phyloP scores from a whole-genome alignment of 2,797 vertebrate genomes.

The Spea hammondii region DNA sequence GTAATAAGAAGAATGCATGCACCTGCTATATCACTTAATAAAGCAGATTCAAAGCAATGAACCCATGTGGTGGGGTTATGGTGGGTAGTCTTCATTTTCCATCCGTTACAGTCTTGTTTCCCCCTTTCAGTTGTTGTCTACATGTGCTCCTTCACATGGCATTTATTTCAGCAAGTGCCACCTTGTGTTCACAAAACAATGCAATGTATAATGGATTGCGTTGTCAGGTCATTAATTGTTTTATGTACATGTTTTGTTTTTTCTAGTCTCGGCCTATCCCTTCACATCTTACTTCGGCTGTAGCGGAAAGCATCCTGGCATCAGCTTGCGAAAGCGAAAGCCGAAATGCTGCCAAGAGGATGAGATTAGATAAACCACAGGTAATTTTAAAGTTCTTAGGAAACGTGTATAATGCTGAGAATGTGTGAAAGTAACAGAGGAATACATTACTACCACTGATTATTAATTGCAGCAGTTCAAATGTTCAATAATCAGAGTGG shows the following conservation, averaged over 20 bases:
- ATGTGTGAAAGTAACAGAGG: too few species aligned
- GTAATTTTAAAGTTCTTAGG: slow-evolving; percentile 58
- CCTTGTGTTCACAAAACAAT: slow-evolving; percentile 54
- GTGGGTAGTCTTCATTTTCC: slow-evolving; percentile 67
- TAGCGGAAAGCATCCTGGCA: slow-evolving; percentile 82
- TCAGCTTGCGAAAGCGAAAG: slow-evolving; percentile 82
- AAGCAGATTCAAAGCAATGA: background rate
- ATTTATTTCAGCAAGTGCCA: slow-evolving; percentile 62
- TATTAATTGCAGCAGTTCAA: too few species aligned
- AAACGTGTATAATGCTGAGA: too few species aligned
- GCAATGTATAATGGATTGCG: slow-evolving; percentile 39
- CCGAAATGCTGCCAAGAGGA: slow-evolving; percentile 80
- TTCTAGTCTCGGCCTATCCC: slow-evolving; percentile 80
- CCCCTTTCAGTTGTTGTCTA: slow-evolving; percentile 59
- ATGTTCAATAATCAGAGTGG: too few species aligned
- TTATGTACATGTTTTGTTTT: slow-evolving; percentile 61
- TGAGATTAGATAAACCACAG: slow-evolving; percentile 79
- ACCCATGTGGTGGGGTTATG: background rate
- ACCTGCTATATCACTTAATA: background rate
- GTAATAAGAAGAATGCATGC: background rate
- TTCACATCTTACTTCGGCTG: slow-evolving; percentile 82
- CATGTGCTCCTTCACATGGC: slow-evolving; percentile 54
- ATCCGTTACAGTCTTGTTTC: slow-evolving; percentile 69
- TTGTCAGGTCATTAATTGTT: slow-evolving; percentile 63
- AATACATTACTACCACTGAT: too few species aligned